Percentiles rank a stretch among this genome's conserved stretches.
phyloP scores from a whole-genome alignment of 2,797 vertebrate genomes.

The Chromis chromis region DNA sequence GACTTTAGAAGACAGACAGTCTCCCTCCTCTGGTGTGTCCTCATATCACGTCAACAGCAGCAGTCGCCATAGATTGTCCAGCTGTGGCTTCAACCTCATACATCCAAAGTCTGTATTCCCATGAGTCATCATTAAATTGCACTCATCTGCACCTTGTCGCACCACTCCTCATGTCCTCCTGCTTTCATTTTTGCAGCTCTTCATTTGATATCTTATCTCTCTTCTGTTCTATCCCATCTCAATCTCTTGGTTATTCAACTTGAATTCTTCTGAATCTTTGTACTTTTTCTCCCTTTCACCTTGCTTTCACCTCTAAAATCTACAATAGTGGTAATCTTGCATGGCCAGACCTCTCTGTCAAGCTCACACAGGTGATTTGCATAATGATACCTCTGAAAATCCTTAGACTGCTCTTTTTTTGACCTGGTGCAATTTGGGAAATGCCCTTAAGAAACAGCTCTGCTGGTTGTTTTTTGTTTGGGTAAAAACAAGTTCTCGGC shows the following conservation, averaged over 20 bases:
- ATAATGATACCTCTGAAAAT: conserved; percentile 33
- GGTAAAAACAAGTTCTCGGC: conserved; percentile 30
- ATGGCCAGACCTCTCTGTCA: neutral
- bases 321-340: neutral
- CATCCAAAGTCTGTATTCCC: conserved; percentile 76
- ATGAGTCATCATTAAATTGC: conserved; percentile 79
- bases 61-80: conserved; percentile 54
- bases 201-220: neutral
- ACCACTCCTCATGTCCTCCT: conserved; percentile 28
- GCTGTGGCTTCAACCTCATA: conserved; percentile 69
- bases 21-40: conserved; percentile 38
- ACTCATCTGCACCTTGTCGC: conserved; percentile 70
- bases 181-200: neutral
- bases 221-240: neutral
- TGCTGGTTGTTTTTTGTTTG: conserved; percentile 13
- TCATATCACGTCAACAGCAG: conserved; percentile 59
- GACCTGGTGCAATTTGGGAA: conserved; percentile 11
- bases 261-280: neutral
- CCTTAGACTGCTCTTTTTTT: conserved; percentile 1
- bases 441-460: conserved; percentile 1
- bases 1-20: conserved; percentile 14
- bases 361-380: conserved; percentile 26
- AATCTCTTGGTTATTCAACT: neutral
- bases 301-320: neutral
- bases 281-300: neutral